A percentile compares a stretch with the other conserved stretches of the same genome.
Conservation (phyloP, 2,113 vertebrate species). For the Elaphurus davidianus region DNA sequence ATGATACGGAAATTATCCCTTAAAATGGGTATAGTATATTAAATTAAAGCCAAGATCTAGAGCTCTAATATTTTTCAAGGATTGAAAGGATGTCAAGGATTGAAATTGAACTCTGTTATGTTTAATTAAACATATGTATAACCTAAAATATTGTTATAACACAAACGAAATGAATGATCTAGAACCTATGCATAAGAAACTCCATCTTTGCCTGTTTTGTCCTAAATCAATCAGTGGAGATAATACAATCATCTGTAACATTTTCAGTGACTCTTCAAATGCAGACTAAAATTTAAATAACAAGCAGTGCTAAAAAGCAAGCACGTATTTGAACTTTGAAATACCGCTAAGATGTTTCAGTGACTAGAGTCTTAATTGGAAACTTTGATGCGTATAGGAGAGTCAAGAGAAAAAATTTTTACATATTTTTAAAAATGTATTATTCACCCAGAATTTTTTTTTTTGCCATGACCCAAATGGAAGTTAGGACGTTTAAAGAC, state of each 20-base stretch:
- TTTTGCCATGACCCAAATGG: conserved; percentile 62
- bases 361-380: neutral
- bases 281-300: neutral
- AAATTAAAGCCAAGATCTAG: neutral
- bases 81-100: neutral
- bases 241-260: neutral
- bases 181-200: neutral
- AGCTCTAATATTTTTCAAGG: neutral
- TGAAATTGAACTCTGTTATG: neutral
- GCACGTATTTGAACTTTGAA: neutral
- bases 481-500: conserved; percentile 54
- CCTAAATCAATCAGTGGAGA: neutral
- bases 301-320: neutral
- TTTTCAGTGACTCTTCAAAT: neutral
- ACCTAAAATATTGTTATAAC: neutral
- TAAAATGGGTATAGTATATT: neutral
- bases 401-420: conserved; percentile 39
- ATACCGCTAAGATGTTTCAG: neutral
- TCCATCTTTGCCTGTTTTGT: neutral
- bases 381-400: neutral
- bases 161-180: neutral
- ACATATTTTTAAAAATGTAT: conserved; percentile 38
- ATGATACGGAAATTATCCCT: neutral
- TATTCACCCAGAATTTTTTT: conserved; percentile 19
- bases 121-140: neutral